Percentiles rank a stretch among this genome's conserved stretches.
phyloP scores from a whole-genome alignment of 2,888 invertebrate species.

The Steinernema scapterisci region DNA sequence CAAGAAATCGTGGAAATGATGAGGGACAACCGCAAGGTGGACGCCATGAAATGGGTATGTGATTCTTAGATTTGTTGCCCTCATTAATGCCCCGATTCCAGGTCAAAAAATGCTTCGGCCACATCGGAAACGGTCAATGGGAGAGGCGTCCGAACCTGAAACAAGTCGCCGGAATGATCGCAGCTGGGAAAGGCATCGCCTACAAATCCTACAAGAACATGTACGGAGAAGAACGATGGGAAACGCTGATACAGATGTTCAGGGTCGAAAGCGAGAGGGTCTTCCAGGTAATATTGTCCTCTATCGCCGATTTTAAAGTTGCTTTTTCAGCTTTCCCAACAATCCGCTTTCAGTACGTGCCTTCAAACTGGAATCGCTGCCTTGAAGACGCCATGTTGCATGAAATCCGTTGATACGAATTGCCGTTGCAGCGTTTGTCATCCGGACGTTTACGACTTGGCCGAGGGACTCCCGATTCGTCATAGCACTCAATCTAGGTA shows the following conservation, averaged over 20 bases:
- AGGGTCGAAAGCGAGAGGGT: constrained; percentile 89
- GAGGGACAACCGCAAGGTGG: constrained; percentile 78
- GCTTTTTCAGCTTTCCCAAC: constrained; percentile 75
- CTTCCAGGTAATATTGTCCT: constrained; percentile 74
- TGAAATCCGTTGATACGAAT: constrained; percentile 36
- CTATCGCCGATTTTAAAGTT: not conserved
- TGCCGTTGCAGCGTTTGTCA: constrained; percentile 60
- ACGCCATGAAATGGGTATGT: constrained; percentile 84
- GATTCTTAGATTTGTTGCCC: not conserved
- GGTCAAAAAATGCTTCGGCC: constrained; percentile 72
- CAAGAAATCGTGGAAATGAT: constrained; percentile 82
- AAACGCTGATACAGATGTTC: constrained; percentile 84
- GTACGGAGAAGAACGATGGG: constrained; percentile 79
- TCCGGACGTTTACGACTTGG: constrained; percentile 78
- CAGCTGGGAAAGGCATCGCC: constrained; percentile 35
- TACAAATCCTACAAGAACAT: constrained; percentile 70
- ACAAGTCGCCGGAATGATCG: constrained; percentile 52
- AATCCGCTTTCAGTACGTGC: constrained; percentile 87
- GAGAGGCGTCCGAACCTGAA: not conserved
- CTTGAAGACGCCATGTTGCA: constrained; percentile 81
- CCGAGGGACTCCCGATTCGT: constrained; percentile 81
- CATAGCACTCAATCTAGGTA: constrained; percentile 94
- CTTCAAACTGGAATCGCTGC: constrained; percentile 80
- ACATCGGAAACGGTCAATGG: not conserved
- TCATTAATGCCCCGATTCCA: constrained; percentile 72